These are phyloP conservation scores for Capreolus pygargus DNA, from an alignment of 2,113 vertebrate species.

Conservation along the genomic window DNA sequence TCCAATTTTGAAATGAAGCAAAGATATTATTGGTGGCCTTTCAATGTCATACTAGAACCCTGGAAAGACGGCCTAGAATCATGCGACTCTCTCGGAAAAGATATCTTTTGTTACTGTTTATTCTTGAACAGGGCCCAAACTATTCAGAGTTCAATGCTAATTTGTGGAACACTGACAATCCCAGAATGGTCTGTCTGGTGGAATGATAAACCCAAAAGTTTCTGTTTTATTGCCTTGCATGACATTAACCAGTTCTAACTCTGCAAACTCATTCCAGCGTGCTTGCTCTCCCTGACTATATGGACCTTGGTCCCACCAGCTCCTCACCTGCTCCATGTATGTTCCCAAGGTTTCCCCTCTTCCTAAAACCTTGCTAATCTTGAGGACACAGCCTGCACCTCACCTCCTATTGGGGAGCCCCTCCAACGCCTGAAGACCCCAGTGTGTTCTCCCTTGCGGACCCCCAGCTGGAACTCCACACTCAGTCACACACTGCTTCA, in stretches of 20 bases:
- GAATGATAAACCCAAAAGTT: neutral
- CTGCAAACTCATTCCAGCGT: neutral
- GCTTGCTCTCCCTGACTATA: neutral
- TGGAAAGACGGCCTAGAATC: neutral
- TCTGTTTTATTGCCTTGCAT: neutral
- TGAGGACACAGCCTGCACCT: neutral
- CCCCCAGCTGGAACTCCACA: neutral
- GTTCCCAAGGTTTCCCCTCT: neutral
- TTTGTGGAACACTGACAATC: neutral
- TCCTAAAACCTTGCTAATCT: neutral
- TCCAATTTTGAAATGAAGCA: neutral
- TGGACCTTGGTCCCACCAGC: neutral
- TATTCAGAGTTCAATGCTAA: neutral
- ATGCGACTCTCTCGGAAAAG: neutral
- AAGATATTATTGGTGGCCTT: no score
- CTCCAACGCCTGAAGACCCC: neutral
- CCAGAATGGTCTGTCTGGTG: neutral
- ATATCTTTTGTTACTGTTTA: neutral
- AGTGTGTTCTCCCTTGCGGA: fast-evolving
- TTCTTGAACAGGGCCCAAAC: neutral
- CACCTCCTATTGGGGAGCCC: no score
- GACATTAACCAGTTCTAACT: neutral
- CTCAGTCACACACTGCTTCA: neutral
- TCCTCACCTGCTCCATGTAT: neutral
- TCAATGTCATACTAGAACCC: neutral